Evolutionary conservation across 2,797 vertebrate genomes (phyloP).

Genomic region (Xyrichtys novacula): DNA sequence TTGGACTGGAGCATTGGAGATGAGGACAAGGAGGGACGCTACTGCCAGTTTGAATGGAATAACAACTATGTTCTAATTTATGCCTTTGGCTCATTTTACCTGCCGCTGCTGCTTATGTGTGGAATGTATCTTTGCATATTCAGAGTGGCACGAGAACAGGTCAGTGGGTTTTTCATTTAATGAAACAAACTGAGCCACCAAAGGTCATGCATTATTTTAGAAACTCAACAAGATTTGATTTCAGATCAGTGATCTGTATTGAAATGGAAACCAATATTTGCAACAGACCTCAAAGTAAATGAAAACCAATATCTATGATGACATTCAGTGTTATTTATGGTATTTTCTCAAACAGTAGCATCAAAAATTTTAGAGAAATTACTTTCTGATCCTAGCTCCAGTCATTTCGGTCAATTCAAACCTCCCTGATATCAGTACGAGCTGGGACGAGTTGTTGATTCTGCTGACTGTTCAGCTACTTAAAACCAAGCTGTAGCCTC

Average conservation of each 20-base stretch:
- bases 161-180: slow-evolving; percentile 49
- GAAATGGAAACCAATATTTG: neutral
- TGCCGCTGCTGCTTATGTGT: slow-evolving; percentile 93
- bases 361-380: no score
- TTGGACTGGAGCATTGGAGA: slow-evolving; percentile 73
- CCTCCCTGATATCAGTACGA: no score
- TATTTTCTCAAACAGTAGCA: no score
- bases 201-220: slow-evolving; percentile 18
- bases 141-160: slow-evolving; percentile 92
- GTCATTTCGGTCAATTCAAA: no score
- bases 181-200: neutral
- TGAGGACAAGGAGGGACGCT: slow-evolving; percentile 57
- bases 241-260: neutral
- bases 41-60: slow-evolving; percentile 90
- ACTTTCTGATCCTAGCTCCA: no score
- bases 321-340: no score
- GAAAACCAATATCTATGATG: neutral
- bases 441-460: no score
- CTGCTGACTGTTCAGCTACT: no score
- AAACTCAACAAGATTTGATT: neutral
- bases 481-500: no score
- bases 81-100: slow-evolving; percentile 88
- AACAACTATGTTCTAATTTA: slow-evolving; percentile 89
- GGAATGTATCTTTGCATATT: slow-evolving; percentile 93
- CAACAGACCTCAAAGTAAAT: neutral